Percentiles rank a stretch among this genome's conserved stretches.
Conservation (phyloP, 2,113 vertebrate species). For the mouse (Mus musculus) region GRCm39 chr5:96697001-96697500, state of each 20-base stretch:
- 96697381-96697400: not conserved
- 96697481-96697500: not conserved
- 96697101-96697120: too few species aligned
- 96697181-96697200: too few species aligned
- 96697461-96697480: not conserved
- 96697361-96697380: not conserved
- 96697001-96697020: too few species aligned
- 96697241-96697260: not conserved
- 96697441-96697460: not conserved
- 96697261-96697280: not conserved
- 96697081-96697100: too few species aligned
- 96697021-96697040: too few species aligned
- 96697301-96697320: not conserved
- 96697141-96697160: too few species aligned
- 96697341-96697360: not conserved
- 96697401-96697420: not conserved
- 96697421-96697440: too few species aligned
- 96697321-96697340: not conserved
- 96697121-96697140: too few species aligned
- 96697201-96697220: too few species aligned
- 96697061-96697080: too few species aligned
- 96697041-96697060: too few species aligned
- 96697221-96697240: not conserved
- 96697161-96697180: too few species aligned
- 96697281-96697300: not conserved